Base-by-base conservation (phyloP, 2,888 invertebrate species). In the Caenorhabditis panamensis region DNA sequence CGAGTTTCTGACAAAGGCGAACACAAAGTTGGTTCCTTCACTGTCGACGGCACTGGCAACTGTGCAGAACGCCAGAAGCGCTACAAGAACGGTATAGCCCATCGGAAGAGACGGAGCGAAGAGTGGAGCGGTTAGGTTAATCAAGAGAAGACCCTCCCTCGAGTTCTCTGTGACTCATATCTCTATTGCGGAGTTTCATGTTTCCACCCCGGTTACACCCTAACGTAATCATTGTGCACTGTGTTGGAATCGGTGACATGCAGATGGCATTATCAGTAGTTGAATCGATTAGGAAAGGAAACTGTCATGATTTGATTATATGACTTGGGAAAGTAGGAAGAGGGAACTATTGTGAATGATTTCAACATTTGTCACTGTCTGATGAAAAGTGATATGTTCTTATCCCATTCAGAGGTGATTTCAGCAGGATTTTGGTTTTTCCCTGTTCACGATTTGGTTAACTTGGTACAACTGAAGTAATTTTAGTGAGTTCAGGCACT, bases 1-100 rank as follows among this genome's bases (percentile, higher is more conserved):
- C 5, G 82, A 80, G 72, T 85, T 85, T 67, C 85, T 37, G 13
- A 83, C 63, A 31, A 82, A 85, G 9, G 75, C 73, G 37, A 76
- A 85, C 6, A 78, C 64, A 18, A 82, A 85, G 37, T 62, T 49
- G 13, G 80, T 82, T 41, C 85, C 85, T 64, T 85, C 85, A 31
- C 67, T 76, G 59, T 85, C 85, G 20, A 82, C 51, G 9, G 72
- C 72, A 59, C 31, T 63, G 49, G 51, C 63, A 18, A 64, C 58
- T 11, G 63, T 20, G 64, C 37, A 69, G 63, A 77, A 64, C 64
- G 64, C 63, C 63, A 77, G 64, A 51, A 77, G 67, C 62, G 54
- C 76, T 76, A 62, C 28, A 76, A 76, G 63, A 76, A 67, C 67
- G 61, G 66, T 47, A 26, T 41, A 31, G 26, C 24, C 58, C 75